A percentile compares a stretch with the other conserved stretches of the same genome.
phyloP scores from a whole-genome alignment of 2,888 invertebrate genomes.

The Julus scandinavius region DNA sequence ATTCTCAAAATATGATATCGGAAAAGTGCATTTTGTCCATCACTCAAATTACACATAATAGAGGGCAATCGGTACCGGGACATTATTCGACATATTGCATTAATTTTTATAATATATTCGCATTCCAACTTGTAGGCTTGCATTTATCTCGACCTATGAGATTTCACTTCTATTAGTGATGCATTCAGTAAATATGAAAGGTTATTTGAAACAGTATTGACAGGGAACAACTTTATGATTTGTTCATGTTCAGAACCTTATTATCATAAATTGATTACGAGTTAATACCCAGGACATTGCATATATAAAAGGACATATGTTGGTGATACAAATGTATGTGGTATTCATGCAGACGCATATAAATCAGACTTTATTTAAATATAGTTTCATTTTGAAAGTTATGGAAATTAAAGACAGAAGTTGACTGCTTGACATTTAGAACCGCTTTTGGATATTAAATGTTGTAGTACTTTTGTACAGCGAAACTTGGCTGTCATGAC shows the following conservation, averaged over 20 bases:
- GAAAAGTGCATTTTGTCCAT: too few species aligned
- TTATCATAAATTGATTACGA: slow-evolving; percentile 23
- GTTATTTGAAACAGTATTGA: neutral
- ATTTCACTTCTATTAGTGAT: neutral
- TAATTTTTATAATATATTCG: too few species aligned
- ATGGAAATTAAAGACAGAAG: neutral
- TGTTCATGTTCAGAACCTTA: neutral
- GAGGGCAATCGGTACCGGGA: too few species aligned
- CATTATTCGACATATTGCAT: too few species aligned
- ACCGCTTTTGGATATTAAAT: neutral
- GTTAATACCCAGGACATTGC: neutral
- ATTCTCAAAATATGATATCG: too few species aligned
- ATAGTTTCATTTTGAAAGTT: neutral
- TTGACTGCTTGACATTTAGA: slow-evolving; percentile 19
- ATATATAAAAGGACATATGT: neutral
- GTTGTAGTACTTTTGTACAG: neutral
- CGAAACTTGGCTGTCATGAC: neutral
- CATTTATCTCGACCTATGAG: neutral
- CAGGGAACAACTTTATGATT: neutral
- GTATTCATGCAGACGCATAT: neutral
- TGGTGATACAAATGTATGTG: neutral
- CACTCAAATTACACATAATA: too few species aligned
- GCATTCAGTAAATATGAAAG: neutral
- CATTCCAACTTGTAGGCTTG: neutral
- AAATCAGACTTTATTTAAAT: neutral